Evolutionary conservation across 2,888 invertebrate species (phyloP).

Genomic region (Scaptomyza cyrtandrae): DNA sequence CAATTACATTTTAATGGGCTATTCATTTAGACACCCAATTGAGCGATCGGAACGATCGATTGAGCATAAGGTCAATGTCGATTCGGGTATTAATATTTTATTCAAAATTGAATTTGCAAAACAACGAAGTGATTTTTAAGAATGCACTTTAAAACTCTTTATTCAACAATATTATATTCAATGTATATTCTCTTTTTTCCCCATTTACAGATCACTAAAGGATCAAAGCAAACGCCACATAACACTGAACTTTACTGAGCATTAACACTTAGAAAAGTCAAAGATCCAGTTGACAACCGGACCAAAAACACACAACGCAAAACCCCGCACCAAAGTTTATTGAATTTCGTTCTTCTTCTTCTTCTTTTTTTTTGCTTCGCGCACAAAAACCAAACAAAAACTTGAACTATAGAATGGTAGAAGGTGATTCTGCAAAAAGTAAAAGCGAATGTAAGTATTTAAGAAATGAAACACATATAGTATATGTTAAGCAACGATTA

Average conservation of each 20-base stretch:
- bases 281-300: constrained; percentile 21
- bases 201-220: constrained; percentile 76
- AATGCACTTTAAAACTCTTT: neutral
- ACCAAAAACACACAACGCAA: constrained; percentile 7
- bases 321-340: constrained; percentile 37
- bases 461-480: no score
- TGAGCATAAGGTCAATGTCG: constrained; percentile 39
- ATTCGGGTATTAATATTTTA: constrained; percentile 18
- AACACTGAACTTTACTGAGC: constrained; percentile 54
- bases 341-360: constrained; percentile 26
- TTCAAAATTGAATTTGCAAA: no score
- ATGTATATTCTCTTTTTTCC: neutral
- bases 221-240: constrained; percentile 33
- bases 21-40: constrained; percentile 62
- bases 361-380: constrained; percentile 67
- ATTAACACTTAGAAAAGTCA: constrained; percentile 39
- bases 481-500: no score
- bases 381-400: constrained; percentile 81
- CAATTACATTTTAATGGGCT: constrained; percentile 62
- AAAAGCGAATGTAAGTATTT: constrained; percentile 89
- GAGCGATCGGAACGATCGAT: constrained; percentile 41
- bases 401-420: constrained; percentile 94
- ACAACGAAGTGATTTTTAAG: neutral
- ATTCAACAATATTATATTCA: no score
- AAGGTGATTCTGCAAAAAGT: constrained; percentile 93